phyloP scores from a whole-genome alignment of 1,140 invertebrate species.

The Gonioctena quinquepunctata region DNA sequence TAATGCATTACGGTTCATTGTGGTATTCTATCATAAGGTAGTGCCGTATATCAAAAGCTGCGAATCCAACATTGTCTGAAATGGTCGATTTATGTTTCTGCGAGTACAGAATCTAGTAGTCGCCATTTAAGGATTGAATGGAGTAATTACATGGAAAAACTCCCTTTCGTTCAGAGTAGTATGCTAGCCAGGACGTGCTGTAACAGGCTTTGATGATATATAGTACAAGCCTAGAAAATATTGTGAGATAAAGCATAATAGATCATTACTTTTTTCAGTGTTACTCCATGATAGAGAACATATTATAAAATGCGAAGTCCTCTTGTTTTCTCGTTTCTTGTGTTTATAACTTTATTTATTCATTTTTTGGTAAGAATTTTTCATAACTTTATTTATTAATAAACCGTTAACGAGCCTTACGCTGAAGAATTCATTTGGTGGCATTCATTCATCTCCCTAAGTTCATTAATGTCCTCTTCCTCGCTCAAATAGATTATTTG shows the following conservation, averaged over 20 bases:
- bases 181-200: not conserved
- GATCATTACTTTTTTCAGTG: no score
- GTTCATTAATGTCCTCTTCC: no score
- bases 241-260: not conserved
- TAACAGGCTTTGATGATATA: not conserved
- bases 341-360: no score
- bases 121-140: slow-evolving; percentile 9
- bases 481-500: no score
- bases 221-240: not conserved
- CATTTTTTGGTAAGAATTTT: no score
- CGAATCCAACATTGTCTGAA: slow-evolving; percentile 18
- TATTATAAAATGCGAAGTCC: no score
- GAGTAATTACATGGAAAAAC: slow-evolving; percentile 12
- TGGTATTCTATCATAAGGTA: slow-evolving; percentile 29
- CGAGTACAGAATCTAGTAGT: slow-evolving; percentile 13
- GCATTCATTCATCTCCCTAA: no score
- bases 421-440: no score
- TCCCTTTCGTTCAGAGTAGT: not conserved
- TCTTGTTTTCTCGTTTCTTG: no score
- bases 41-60: slow-evolving; percentile 26
- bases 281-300: no score
- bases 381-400: no score
- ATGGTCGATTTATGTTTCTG: slow-evolving; percentile 14
- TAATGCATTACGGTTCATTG: slow-evolving; percentile 31
- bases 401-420: no score